A percentile compares a stretch with the other conserved stretches of the same genome.
Conservation (phyloP, 2,888 invertebrate genomes). For the Drosophila seclusa region DNA sequence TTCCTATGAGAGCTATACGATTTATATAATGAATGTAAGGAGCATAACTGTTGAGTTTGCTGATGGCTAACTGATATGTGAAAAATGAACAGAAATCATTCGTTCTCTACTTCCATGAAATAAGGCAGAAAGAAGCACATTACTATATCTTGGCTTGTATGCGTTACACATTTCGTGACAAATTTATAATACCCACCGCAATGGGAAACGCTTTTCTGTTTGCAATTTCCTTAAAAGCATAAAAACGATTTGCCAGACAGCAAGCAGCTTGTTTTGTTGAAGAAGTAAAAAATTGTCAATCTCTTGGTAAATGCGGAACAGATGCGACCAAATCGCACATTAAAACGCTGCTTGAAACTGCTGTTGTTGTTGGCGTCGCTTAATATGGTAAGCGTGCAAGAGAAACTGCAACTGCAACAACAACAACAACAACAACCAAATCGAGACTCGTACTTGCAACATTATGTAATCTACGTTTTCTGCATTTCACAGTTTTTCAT, state of each 20-base stretch:
- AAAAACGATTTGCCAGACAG: conserved; percentile 73
- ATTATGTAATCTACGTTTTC: conserved; percentile 59
- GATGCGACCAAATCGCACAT: conserved; percentile 51
- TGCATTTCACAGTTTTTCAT: conserved; percentile 23
- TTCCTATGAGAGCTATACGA: background rate
- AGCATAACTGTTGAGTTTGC: background rate
- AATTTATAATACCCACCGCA: conserved; percentile 9
- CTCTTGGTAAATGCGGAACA: conserved; percentile 69
- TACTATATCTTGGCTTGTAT: background rate
- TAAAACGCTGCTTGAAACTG: conserved; percentile 56
- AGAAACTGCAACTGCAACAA: conserved; percentile 9
- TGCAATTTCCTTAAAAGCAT: conserved; percentile 76
- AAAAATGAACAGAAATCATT: background rate
- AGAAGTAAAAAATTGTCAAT: conserved; percentile 60
- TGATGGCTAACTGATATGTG: background rate
- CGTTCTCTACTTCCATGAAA: background rate
- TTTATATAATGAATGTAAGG: background rate
- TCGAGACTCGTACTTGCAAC: conserved; percentile 35
- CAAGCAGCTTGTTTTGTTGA: conserved; percentile 42
- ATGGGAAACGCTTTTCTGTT: conserved; percentile 23
- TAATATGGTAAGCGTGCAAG: conserved; percentile 59
- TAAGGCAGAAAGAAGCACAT: background rate
- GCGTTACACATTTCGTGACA: conserved; percentile 5
- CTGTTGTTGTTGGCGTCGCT: conserved; percentile 42
- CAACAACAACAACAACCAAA: conserved; percentile 30